Evolutionary conservation across 2,888 invertebrate genomes (phyloP).

Genomic region (Synergus gifuensis): DNA sequence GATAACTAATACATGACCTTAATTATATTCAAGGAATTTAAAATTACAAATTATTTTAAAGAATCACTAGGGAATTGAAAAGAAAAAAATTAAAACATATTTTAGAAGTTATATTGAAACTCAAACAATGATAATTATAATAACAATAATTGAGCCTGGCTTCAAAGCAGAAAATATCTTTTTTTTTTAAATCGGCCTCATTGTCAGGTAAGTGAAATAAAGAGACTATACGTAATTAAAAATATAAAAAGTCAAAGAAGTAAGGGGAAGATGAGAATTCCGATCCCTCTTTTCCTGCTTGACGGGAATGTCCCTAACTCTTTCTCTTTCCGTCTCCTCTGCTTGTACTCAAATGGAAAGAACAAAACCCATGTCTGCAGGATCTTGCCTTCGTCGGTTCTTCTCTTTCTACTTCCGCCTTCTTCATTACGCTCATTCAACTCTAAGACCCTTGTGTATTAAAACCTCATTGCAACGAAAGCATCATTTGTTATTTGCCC

Average conservation of each 20-base stretch:
- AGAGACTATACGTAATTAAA: constrained; percentile 27
- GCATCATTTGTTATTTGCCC: constrained; percentile 5
- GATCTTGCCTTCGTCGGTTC: constrained; percentile 23
- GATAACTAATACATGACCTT: no score
- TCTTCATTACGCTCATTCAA: constrained; percentile 31
- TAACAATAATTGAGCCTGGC: no score
- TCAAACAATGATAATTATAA: no score
- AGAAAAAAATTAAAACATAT: no score
- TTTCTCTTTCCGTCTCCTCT: not conserved
- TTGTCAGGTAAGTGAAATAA: not conserved
- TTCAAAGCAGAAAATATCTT: no score
- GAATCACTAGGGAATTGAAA: no score
- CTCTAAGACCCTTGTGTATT: constrained; percentile 24
- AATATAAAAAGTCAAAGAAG: constrained; percentile 5
- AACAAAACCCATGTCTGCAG: constrained; percentile 19
- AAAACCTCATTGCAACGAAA: constrained; percentile 36
- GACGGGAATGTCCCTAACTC: constrained; percentile 23
- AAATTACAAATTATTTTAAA: no score
- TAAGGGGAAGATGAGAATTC: constrained; percentile 19
- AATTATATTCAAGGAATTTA: no score
- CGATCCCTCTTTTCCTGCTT: constrained; percentile 33
- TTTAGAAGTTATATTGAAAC: no score
- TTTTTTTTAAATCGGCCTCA: not conserved
- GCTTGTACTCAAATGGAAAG: constrained; percentile 26
- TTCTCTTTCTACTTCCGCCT: constrained; percentile 35